These are phyloP conservation scores for Lemur catta DNA, from an alignment of 2,797 vertebrate species.

Conservation along the genomic window DNA sequence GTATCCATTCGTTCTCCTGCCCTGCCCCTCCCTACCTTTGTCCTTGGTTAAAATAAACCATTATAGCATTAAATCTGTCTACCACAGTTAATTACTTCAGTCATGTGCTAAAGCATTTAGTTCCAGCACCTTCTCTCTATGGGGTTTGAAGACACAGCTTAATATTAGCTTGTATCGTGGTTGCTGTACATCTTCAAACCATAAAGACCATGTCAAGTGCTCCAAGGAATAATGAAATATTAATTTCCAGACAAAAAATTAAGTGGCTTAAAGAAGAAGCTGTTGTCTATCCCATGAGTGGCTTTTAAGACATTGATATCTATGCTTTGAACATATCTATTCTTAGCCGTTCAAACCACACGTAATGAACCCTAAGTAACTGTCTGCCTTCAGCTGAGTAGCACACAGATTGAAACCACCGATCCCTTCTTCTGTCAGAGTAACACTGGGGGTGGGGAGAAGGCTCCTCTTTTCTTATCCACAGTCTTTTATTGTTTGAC, in stretches of 20 bases:
- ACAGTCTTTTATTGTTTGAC: conserved; percentile 49
- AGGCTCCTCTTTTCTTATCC: conserved; percentile 16
- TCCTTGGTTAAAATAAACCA: conserved; percentile 71
- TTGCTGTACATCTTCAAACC: conserved; percentile 86
- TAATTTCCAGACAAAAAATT: conserved; percentile 90
- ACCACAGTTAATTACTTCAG: conserved; percentile 88
- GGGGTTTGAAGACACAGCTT: conserved; percentile 80
- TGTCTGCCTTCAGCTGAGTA: conserved; percentile 63
- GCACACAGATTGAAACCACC: conserved; percentile 67
- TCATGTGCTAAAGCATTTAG: conserved; percentile 85
- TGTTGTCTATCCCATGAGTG: conserved; percentile 87
- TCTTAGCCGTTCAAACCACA: conserved; percentile 82
- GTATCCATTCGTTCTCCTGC: background rate
- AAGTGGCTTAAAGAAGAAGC: conserved; percentile 88
- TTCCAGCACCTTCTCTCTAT: conserved; percentile 79
- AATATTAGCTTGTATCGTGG: conserved; percentile 84
- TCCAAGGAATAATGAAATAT: conserved; percentile 91
- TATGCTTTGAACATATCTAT: conserved; percentile 82
- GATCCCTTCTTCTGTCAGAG: conserved; percentile 45
- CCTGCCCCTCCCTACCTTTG: background rate
- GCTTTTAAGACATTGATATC: conserved; percentile 86
- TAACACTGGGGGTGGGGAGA: conserved; percentile 22
- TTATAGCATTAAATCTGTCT: conserved; percentile 82
- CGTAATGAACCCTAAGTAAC: conserved; percentile 89
- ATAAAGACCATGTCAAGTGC: conserved; percentile 85